Percentiles rank a stretch among this genome's conserved stretches.
Evolutionary conservation across 2,113 vertebrate species (phyloP).

Genomic region (Elgaria multicarinata): DNA sequence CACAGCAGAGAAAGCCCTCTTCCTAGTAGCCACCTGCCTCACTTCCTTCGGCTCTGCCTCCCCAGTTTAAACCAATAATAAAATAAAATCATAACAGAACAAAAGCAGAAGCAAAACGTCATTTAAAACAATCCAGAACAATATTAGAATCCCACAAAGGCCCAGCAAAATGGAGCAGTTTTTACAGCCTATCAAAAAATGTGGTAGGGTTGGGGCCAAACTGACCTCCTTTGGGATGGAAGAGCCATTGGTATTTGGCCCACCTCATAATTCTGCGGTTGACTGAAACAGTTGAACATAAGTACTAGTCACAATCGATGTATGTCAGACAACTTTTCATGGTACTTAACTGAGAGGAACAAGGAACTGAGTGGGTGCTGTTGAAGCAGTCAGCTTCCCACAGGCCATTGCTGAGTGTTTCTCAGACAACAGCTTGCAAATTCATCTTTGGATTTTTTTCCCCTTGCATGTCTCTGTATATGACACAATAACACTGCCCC

Average conservation of each 20-base stretch:
- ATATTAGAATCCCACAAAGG: not conserved
- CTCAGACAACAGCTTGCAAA: constrained; percentile 32
- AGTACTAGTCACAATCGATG: too few species aligned
- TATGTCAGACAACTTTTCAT: constrained; percentile 4
- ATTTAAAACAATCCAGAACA: not conserved
- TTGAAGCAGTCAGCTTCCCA: constrained; percentile 15
- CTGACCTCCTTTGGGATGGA: too few species aligned
- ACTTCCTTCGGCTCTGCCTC: too few species aligned
- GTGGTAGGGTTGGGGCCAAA: not conserved
- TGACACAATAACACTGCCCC: constrained; percentile 42
- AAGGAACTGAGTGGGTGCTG: not conserved
- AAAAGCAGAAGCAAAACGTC: too few species aligned
- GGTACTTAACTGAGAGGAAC: not conserved
- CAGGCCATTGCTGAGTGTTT: constrained; percentile 36
- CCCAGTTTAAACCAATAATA: not conserved
- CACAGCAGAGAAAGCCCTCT: too few species aligned
- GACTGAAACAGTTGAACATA: too few species aligned
- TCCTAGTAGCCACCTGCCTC: too few species aligned
- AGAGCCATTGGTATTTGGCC: not conserved
- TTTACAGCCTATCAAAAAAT: not conserved
- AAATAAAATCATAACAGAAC: not conserved
- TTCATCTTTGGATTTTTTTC: constrained; percentile 16
- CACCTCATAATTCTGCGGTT: not conserved
- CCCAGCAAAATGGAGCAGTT: not conserved
- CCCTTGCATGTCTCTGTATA: constrained; percentile 40